Evolutionary conservation across 1,140 invertebrate species (phyloP), one percentile per base, ranked within the genome.

Genomic region (Dendroctonus ponderosae): DNA sequence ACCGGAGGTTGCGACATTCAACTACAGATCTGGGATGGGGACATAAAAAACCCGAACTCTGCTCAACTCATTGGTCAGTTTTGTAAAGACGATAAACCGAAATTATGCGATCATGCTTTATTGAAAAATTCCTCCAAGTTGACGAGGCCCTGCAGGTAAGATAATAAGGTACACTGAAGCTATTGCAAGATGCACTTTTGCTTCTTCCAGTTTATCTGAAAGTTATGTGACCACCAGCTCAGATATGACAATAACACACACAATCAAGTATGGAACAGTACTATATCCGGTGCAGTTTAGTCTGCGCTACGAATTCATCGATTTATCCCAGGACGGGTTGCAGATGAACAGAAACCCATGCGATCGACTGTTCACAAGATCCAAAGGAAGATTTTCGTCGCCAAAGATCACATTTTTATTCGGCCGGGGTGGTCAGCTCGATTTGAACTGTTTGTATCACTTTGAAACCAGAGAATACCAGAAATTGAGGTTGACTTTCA

Each of bases 361-460:
- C 75, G 85, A 87, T 75, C 79, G 85, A 71, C 79, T 85, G 56
- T 87, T 87, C 71, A 82, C 79, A 69, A 80, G 79, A 40, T 62
- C 57, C 9, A 79, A 78, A 41, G 89, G 89, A 5, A 83, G 81
- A 74, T 91, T 92, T 74, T 85, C 85, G 71, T 91, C 90, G 1
- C 90, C 91, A 0, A 84, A 85, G 68, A 91, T 88, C 72, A 90
- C 92, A 12, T 93, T 93, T 79, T 86, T 91, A 70, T 93, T 89
- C 71, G 90, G 91, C 2, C 82, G 91, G 57, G 91, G 91, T 3
- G 91, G 91, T 1, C 83, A 88, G 7, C 83, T 85, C 70, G 89
- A 91, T 76, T 75, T 93, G 39, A 89, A 83, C 62, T 93, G 91
- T 75, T 81, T 86, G 42, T 87, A 91, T 74, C 84, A 87, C 73